A percentile compares a stretch with the other conserved stretches of the same genome.
These are phyloP conservation scores for Pogonomyrmex barbatus DNA, from an alignment of 1,140 invertebrate genomes.

Conservation along the genomic window DNA sequence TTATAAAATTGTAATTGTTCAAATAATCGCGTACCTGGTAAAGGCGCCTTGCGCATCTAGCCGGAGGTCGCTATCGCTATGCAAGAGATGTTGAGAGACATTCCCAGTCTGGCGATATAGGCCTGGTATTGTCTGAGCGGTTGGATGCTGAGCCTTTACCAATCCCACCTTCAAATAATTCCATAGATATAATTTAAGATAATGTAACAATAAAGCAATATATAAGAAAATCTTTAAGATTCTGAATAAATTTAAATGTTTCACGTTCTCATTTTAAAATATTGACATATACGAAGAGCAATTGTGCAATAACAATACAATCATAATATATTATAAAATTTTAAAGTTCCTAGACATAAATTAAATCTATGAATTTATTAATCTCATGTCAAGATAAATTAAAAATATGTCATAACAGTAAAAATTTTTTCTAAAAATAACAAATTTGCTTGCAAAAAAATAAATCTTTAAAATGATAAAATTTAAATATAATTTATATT, in stretches of 20 bases:
- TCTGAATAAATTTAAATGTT: not conserved
- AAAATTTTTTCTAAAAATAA: not conserved
- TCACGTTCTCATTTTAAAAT: not conserved
- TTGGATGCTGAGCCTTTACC: constrained; percentile 85
- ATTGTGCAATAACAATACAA: too few relatives aligned
- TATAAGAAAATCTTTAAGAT: not conserved
- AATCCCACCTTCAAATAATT: constrained; percentile 80
- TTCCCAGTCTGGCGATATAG: constrained; percentile 81
- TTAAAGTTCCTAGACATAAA: not conserved
- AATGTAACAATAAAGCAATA: not conserved
- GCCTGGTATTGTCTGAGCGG: constrained; percentile 82
- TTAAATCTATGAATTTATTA: not conserved
- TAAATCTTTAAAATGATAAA: not conserved
- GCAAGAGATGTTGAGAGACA: constrained; percentile 81
- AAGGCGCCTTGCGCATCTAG: constrained; percentile 84
- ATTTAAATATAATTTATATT: not conserved
- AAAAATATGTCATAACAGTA: not conserved
- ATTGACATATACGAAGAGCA: not conserved
- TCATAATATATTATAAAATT: not conserved
- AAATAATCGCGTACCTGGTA: constrained; percentile 79
- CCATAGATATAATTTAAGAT: not conserved
- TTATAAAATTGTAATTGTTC: constrained; percentile 9
- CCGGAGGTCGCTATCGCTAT: constrained; percentile 84
- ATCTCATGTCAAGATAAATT: not conserved
- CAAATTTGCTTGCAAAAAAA: not conserved